A percentile compares a stretch with the other conserved stretches of the same genome.
These are phyloP conservation scores for Chelidonichthys spinosus DNA, from an alignment of 2,797 vertebrate species.

Conservation along the genomic window DNA sequence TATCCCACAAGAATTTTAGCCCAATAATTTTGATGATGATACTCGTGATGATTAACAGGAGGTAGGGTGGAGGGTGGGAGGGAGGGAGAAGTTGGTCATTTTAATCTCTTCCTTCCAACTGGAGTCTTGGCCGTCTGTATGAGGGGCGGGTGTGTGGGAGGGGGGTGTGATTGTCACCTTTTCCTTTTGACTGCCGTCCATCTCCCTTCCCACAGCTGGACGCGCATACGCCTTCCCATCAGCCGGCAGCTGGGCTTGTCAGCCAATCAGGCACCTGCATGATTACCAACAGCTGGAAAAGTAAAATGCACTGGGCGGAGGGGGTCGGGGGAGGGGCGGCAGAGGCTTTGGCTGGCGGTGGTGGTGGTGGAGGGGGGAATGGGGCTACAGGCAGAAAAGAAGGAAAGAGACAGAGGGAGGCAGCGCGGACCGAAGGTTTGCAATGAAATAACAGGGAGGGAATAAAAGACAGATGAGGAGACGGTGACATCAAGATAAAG, in stretches of 20 bases:
- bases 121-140: slow-evolving; percentile 32
- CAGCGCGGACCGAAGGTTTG: slow-evolving; percentile 1
- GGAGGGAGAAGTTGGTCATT: slow-evolving; percentile 1
- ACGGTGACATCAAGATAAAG: slow-evolving; percentile 19
- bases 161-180: slow-evolving; percentile 64
- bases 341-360: slow-evolving; percentile 4
- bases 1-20: slow-evolving; percentile 23
- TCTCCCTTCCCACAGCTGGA: slow-evolving; percentile 70
- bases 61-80: slow-evolving; percentile 23
- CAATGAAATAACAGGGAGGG: slow-evolving; percentile 5
- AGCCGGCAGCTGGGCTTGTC: slow-evolving; percentile 65
- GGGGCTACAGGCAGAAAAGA: slow-evolving; percentile 23
- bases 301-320: slow-evolving; percentile 45
- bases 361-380: slow-evolving; percentile 32
- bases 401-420: slow-evolving; percentile 25
- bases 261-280: slow-evolving; percentile 78
- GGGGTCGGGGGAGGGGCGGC: slow-evolving; percentile 19
- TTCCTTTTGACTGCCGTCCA: slow-evolving; percentile 65
- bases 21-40: slow-evolving; percentile 50
- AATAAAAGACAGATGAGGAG: slow-evolving; percentile 22
- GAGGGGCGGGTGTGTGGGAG: slow-evolving; percentile 10
- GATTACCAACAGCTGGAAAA: slow-evolving; percentile 77
- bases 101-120: slow-evolving; percentile 45
- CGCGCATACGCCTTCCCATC: slow-evolving; percentile 56
- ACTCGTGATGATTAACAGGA: slow-evolving; percentile 54